These are phyloP conservation scores for Ips nitidus DNA, from an alignment of 1,140 invertebrate species.

Conservation along the genomic window DNA sequence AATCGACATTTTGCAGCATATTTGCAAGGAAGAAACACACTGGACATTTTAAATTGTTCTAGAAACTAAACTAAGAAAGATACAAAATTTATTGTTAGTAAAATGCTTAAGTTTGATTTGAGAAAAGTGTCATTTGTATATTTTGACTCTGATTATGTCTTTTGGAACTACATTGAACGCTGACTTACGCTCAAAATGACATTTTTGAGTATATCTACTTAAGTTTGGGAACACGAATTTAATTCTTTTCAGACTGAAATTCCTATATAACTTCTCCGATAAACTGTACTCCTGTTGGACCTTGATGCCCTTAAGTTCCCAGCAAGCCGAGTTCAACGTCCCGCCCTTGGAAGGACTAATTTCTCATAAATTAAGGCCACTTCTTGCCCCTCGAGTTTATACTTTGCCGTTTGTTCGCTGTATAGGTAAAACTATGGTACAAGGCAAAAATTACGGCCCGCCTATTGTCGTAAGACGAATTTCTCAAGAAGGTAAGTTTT, in stretches of 20 bases:
- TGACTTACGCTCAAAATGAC: neutral
- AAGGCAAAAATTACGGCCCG: slow-evolving; percentile 68
- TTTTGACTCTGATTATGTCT: no score
- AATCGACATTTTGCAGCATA: no score
- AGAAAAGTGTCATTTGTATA: no score
- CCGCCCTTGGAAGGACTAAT: slow-evolving; percentile 54
- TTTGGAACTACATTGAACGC: no score
- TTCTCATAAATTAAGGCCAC: slow-evolving; percentile 56
- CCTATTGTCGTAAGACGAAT: slow-evolving; percentile 66
- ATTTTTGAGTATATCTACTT: no score
- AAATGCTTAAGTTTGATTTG: no score
- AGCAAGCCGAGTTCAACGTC: slow-evolving; percentile 51
- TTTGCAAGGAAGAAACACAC: no score
- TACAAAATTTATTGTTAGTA: no score
- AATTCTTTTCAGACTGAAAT: slow-evolving; percentile 53
- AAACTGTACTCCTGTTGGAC: slow-evolving; percentile 66
- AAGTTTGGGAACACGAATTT: no score
- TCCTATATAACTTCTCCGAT: slow-evolving; percentile 66
- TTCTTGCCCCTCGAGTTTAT: slow-evolving; percentile 64
- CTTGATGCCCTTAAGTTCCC: slow-evolving; percentile 59
- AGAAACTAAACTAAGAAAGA: no score
- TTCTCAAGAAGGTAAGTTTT: slow-evolving; percentile 55
- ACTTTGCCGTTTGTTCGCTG: slow-evolving; percentile 66
- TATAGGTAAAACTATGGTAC: slow-evolving; percentile 68
- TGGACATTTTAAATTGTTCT: no score